These are phyloP conservation scores for Heliconius melpomene DNA, from an alignment of 1,140 invertebrate species.

Conservation along the genomic window DNA sequence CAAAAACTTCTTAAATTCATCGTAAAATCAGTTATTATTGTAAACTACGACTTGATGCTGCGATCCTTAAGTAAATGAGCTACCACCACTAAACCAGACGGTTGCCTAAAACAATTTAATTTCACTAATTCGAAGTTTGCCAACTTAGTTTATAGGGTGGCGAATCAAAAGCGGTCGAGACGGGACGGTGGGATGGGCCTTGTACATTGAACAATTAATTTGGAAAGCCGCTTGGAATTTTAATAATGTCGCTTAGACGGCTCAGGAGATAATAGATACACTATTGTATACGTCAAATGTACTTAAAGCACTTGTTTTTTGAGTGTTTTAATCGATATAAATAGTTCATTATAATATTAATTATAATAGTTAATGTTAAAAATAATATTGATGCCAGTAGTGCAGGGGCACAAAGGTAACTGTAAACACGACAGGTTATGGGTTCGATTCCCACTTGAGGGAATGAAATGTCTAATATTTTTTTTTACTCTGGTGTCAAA, in stretches of 20 bases:
- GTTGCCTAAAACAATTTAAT: constrained; percentile 25
- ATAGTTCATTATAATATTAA: no score
- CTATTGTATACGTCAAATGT: background rate
- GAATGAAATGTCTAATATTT: no score
- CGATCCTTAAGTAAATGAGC: background rate
- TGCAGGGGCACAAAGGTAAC: no score
- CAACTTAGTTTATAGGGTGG: constrained; percentile 29
- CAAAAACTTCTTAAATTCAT: no score
- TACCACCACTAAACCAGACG: background rate
- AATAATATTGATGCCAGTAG: no score
- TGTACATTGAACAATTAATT: constrained; percentile 32
- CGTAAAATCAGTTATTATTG: no score
- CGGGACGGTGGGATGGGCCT: constrained; percentile 11
- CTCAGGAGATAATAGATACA: constrained; percentile 12
- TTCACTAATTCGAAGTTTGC: constrained; percentile 23
- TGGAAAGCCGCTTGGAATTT: constrained; percentile 34
- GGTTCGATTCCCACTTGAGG: no score
- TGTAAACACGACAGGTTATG: no score
- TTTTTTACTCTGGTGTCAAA: no score
- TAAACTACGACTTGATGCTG: background rate
- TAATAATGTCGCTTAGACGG: constrained; percentile 27
- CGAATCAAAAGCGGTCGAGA: constrained; percentile 30
- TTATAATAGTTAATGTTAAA: no score
- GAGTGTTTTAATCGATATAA: no score
- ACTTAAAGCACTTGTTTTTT: background rate